Base-by-base conservation (phyloP, 1,140 invertebrate genomes). In the Drosophila mayri region DNA sequence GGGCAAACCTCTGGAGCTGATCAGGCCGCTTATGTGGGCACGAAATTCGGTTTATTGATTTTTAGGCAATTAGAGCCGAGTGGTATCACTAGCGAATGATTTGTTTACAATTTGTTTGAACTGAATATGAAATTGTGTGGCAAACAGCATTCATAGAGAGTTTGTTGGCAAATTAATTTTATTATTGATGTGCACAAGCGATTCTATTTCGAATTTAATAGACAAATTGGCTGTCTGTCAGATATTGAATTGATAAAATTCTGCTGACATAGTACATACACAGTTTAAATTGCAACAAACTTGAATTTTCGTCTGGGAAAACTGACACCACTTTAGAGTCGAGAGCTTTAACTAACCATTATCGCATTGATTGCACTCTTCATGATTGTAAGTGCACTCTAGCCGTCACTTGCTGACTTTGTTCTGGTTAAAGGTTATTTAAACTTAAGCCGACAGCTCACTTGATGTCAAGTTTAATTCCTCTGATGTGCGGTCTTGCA, bases 401-500 rank as follows among this genome's bases (percentile, higher is more conserved):
- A 12, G 52, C 22, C 35, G 52, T 37, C 66, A 50, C 28, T 71
- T 22, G 30, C 20, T 43, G 28, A 6, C 43, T 35, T 59, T 41
- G 50, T 41, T 41, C 52, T 50, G 47, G 28, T 46, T 28, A 59
- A 52, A 49, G 66, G 68, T 72, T 72, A 46, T 37, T 71, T 35
- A 35, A 25, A 59, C 52, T 60, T 43, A 72, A 72, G 12, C 35
- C 16, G 43, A 22, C 37, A 49, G 65, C 68, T 20, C 66, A 41
- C 66, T 72, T 49, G 16, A 41, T 72, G 66, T 72, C 68, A 73
- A 73, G 67, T 74, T 62, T 50, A 73, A 46, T 74, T 50, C 52
- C 52, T 54, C n/a, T 38, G 40, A 66, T 66, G 66, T 25, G 47
- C 47, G 61, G 47, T 68, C 43, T 37, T 72, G 68, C 68, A 72